These are phyloP conservation scores for Carettochelys insculpta DNA, from an alignment of 2,113 vertebrate genomes.

Conservation along the genomic window DNA sequence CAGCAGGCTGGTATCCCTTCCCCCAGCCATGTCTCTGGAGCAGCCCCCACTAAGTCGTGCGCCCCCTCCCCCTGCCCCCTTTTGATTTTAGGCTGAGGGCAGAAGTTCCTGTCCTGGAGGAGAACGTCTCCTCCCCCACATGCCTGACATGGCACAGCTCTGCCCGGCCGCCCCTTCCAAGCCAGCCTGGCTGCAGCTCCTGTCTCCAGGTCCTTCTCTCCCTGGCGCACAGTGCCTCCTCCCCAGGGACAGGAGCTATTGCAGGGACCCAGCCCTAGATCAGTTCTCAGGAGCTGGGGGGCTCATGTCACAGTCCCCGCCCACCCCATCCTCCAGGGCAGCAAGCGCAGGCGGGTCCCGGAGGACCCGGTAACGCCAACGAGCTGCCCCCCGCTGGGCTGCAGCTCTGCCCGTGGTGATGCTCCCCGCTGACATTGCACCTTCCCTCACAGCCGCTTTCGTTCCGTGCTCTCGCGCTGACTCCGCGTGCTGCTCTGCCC, in stretches of 20 bases:
- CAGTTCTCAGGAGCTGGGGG: no score
- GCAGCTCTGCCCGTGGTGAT: neutral
- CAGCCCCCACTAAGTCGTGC: neutral
- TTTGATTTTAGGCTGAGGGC: neutral
- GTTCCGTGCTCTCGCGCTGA: neutral
- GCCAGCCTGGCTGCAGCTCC: neutral
- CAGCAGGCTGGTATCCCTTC: neutral
- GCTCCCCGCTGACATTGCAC: constrained; percentile 31
- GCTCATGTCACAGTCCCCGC: no score
- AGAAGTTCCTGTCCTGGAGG: neutral
- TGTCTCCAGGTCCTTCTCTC: neutral
- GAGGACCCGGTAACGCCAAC: neutral
- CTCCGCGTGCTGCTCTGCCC: neutral
- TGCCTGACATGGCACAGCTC: neutral
- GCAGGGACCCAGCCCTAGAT: neutral
- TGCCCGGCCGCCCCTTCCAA: neutral
- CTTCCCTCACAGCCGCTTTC: neutral
- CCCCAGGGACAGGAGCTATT: neutral
- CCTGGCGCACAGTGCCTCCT: neutral
- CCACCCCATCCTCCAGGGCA: neutral
- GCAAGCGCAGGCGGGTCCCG: neutral
- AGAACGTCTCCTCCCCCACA: neutral
- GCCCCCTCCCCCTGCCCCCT: neutral
- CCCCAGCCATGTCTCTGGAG: neutral
- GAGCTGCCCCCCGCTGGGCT: neutral